Evolutionary conservation across 2,113 vertebrate species (phyloP), one percentile per base, ranked within the genome.

Genomic region (Tautogolabrus adspersus): DNA sequence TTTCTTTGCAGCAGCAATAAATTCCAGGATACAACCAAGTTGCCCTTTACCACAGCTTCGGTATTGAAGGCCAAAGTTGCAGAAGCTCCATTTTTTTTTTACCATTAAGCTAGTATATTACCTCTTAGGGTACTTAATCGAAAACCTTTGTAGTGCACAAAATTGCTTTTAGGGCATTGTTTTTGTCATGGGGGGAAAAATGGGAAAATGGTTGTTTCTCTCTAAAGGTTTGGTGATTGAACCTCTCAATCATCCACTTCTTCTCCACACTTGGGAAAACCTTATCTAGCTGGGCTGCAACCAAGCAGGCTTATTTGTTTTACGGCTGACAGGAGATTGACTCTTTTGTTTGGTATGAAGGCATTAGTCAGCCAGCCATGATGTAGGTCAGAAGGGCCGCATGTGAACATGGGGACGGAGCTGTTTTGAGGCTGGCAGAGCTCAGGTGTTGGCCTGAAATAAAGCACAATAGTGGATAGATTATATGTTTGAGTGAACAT

Each of bases 391-490:
- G 61, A 60, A 55, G 54, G 51, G 22, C 66, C 13, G 67, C 23
- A 52, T 65, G 8, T 47, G 55, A 69, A 66, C 69, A 56, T 40
- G 51, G 40, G 49, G 49, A 52, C 49, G 9, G 8, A 19, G 49
- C 49, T 21, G 49, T 52, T 21, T 15, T 6, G 30, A 52, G 49
- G 34, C n/a, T 49, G 26, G 1, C 40, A 0, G 60, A 69, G 67
- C 80, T 76, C 85, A 89, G 85, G 72, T 82, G 85, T 70, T 54
- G 21, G 42, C 26, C 23, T 54, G 60, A 26, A 81, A 62, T 37
- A 40, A 10, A 58, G 34, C 0, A 42, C 34, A 21, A 18, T 22
- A 11, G 60, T 10, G 21, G 9, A 68, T 34, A 16, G 12, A 60
- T 66, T 16, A 30, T 54, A 54, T 34, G 23, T 55, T n/a, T 68